Conservation (phyloP, 2,888 invertebrate genomes). For the Petrolisthes manimaculis region DNA sequence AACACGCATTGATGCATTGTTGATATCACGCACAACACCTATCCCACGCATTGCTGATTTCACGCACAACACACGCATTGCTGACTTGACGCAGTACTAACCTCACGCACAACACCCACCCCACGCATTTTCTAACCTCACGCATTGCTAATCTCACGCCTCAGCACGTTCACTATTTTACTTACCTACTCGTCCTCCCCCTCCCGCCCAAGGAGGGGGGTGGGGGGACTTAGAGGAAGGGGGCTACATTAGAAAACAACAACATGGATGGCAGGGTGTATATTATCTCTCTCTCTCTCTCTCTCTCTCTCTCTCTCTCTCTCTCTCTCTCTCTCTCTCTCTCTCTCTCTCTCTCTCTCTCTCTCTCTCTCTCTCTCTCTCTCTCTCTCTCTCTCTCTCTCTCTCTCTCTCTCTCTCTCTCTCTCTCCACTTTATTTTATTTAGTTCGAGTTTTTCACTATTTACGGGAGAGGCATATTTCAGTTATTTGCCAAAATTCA, state of each 20-base stretch:
- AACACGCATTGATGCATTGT: too few relatives aligned
- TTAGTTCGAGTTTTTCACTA: not conserved
- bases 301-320: slow-evolving; percentile 17
- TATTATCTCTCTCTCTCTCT: slow-evolving; percentile 15
- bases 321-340: not conserved
- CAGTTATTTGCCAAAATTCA: not conserved
- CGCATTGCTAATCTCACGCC: too few relatives aligned
- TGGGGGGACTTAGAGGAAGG: not conserved
- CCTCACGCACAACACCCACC: too few relatives aligned
- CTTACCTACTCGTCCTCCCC: not conserved
- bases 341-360: slow-evolving; percentile 19
- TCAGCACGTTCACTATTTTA: too few relatives aligned
- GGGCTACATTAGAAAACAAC: not conserved
- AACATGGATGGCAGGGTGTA: not conserved
- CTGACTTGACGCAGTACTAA: too few relatives aligned
- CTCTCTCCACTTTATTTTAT: not conserved
- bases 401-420: not conserved
- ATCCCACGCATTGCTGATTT: too few relatives aligned
- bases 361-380: slow-evolving; percentile 16
- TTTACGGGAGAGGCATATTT: not conserved
- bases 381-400: not conserved
- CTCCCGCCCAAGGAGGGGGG: not conserved
- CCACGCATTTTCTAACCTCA: too few relatives aligned
- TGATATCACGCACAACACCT: too few relatives aligned
- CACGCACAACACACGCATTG: too few relatives aligned